These are phyloP conservation scores for Epizoanthus illoricatus DNA, from an alignment of 92 coral and sea anemone genomes.

Conservation along the genomic window DNA sequence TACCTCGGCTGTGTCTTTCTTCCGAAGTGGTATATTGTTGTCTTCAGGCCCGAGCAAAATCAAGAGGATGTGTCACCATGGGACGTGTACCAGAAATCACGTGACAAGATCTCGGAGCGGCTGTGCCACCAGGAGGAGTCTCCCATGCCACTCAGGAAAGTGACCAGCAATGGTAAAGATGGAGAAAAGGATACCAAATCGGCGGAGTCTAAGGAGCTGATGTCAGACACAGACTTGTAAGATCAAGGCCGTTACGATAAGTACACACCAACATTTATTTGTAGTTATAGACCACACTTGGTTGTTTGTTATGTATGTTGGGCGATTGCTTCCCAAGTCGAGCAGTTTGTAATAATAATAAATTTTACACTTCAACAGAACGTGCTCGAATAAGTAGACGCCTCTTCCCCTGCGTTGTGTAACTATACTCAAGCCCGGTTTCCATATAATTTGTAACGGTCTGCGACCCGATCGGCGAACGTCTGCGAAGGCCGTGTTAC, in stretches of 20 bases:
- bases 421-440: no score
- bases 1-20: conserved; percentile 71
- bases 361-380: no score
- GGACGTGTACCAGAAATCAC: conserved; percentile 79
- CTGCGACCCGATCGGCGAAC: no score
- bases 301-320: no score
- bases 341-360: no score
- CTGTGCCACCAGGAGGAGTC: conserved; percentile 68
- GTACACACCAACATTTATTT: no score
- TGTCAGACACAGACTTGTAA: conserved; percentile 61
- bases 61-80: conserved; percentile 86
- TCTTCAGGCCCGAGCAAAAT: conserved; percentile 90
- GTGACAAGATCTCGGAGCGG: conserved; percentile 77
- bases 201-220: conserved; percentile 51
- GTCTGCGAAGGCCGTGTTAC: no score
- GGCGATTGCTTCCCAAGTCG: no score
- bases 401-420: no score
- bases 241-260: background rate
- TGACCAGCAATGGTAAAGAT: conserved; percentile 14
- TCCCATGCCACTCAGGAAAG: conserved; percentile 51
- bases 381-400: no score
- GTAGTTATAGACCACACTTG: no score
- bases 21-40: conserved; percentile 90
- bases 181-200: conserved; percentile 42
- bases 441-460: no score